phyloP scores from a whole-genome alignment of 1,140 invertebrate species.

The Formica selysi region DNA sequence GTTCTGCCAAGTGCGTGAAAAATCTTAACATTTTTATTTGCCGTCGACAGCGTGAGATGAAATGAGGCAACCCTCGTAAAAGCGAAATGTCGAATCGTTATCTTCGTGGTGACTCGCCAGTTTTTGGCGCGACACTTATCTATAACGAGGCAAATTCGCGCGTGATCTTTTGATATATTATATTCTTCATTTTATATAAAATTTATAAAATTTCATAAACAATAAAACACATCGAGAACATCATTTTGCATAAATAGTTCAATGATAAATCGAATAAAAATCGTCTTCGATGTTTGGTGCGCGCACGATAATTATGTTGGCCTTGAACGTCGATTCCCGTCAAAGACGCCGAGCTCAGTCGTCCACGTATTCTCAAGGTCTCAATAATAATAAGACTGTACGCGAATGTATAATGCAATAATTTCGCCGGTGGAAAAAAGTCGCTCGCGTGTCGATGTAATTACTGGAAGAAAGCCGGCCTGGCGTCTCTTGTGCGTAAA shows the following conservation, averaged over 20 bases:
- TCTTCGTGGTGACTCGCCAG: slow-evolving; percentile 45
- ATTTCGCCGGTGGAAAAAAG: slow-evolving; percentile 22
- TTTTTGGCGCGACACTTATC: slow-evolving; percentile 27
- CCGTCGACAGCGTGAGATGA: neutral
- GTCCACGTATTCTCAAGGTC: slow-evolving; percentile 5
- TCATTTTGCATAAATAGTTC: neutral
- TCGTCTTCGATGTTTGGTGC: neutral
- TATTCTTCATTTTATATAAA: neutral
- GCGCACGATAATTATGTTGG: slow-evolving; percentile 12
- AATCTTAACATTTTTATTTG: slow-evolving; percentile 64
- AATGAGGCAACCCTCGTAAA: neutral
- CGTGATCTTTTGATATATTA: neutral
- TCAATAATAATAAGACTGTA: slow-evolving; percentile 23
- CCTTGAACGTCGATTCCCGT: slow-evolving; percentile 27
- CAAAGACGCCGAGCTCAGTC: neutral
- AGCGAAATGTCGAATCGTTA: slow-evolving; percentile 62
- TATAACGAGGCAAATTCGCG: slow-evolving; percentile 2
- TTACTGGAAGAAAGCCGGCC: slow-evolving; percentile 41
- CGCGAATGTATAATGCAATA: slow-evolving; percentile 37
- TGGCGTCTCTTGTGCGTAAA: slow-evolving; percentile 15
- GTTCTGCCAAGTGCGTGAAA: slow-evolving; percentile 61
- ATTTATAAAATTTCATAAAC: neutral
- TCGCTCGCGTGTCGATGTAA: slow-evolving; percentile 36
- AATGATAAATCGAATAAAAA: neutral
- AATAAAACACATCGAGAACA: neutral